phyloP scores from a whole-genome alignment of 1,140 invertebrate genomes.

The Pseudomyrmex dendroicus region DNA sequence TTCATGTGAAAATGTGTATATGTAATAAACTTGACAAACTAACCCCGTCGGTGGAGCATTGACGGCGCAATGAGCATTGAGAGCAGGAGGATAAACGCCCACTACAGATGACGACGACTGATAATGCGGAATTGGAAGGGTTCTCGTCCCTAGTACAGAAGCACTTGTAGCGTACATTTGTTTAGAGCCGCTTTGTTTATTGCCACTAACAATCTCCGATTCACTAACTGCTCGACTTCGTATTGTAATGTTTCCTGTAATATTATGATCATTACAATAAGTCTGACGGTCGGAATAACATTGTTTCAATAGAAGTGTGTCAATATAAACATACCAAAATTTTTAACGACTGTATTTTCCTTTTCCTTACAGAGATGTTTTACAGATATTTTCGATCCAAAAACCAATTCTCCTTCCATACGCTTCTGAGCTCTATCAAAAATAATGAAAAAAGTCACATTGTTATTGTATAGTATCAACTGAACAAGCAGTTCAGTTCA shows the following conservation, averaged over 20 bases:
- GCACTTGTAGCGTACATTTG: conserved; percentile 82
- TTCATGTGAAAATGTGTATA: neutral
- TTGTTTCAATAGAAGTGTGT: neutral
- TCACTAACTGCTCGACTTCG: conserved; percentile 80
- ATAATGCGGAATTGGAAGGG: conserved; percentile 82
- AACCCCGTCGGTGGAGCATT: conserved; percentile 77
- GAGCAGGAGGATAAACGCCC: conserved; percentile 76
- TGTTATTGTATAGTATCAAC: conserved; percentile 69
- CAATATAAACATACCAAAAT: conserved; percentile 75
- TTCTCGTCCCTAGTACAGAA: conserved; percentile 79
- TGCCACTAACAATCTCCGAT: conserved; percentile 78
- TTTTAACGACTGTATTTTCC: conserved; percentile 73
- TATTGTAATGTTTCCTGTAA: conserved; percentile 68
- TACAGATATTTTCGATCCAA: conserved; percentile 91
- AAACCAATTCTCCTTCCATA: conserved; percentile 94
- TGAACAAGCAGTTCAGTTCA: conserved; percentile 47
- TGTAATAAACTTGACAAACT: conserved; percentile 53
- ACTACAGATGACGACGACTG: conserved; percentile 81
- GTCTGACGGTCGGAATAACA: neutral
- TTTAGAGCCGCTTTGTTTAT: conserved; percentile 66
- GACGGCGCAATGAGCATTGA: conserved; percentile 79
- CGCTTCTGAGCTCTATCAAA: conserved; percentile 90
- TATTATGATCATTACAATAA: neutral
- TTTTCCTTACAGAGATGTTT: conserved; percentile 79
- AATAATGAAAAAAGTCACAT: conserved; percentile 21